Evolutionary conservation across 2,888 invertebrate species (phyloP).

Genomic region (Drosophila affinis): DNA sequence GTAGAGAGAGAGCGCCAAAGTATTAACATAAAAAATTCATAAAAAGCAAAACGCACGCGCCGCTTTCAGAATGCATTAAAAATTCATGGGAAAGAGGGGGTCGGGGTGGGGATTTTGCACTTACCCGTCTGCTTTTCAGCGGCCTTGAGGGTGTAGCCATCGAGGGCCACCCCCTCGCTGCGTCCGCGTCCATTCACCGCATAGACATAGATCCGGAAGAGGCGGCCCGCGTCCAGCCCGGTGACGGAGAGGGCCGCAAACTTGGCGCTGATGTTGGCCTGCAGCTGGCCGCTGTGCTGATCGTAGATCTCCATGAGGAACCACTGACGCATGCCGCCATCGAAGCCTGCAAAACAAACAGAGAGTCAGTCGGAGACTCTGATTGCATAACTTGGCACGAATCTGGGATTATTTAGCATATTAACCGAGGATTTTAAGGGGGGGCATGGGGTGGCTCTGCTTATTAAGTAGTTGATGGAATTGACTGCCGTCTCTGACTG

Average conservation of each 20-base stretch:
- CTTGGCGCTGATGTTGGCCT: constrained; percentile 88
- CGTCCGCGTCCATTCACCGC: constrained; percentile 93
- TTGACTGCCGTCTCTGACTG: constrained; percentile 1
- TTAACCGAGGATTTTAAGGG: constrained; percentile 8
- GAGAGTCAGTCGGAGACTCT: background rate
- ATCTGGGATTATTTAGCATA: constrained; percentile 40
- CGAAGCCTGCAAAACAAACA: constrained; percentile 85
- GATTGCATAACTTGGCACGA: constrained; percentile 40
- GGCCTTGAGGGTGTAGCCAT: constrained; percentile 89
- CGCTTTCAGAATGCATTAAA: constrained; percentile 37
- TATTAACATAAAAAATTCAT: constrained; percentile 71
- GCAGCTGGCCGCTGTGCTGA: constrained; percentile 86
- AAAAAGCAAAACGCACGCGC: constrained; percentile 43
- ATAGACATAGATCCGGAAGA: constrained; percentile 91
- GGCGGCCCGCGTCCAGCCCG: constrained; percentile 90
- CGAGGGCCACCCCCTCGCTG: constrained; percentile 89
- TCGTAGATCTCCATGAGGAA: constrained; percentile 90
- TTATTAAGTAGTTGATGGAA: constrained; percentile 33
- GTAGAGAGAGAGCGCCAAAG: background rate
- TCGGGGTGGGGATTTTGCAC: constrained; percentile 16
- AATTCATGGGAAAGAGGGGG: constrained; percentile 45
- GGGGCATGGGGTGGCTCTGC: background rate
- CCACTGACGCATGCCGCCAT: constrained; percentile 90
- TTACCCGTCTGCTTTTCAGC: constrained; percentile 91
- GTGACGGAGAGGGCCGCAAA: constrained; percentile 90